These are phyloP conservation scores for Onychostruthus taczanowskii DNA, from an alignment of 2,113 vertebrate species.

Conservation along the genomic window DNA sequence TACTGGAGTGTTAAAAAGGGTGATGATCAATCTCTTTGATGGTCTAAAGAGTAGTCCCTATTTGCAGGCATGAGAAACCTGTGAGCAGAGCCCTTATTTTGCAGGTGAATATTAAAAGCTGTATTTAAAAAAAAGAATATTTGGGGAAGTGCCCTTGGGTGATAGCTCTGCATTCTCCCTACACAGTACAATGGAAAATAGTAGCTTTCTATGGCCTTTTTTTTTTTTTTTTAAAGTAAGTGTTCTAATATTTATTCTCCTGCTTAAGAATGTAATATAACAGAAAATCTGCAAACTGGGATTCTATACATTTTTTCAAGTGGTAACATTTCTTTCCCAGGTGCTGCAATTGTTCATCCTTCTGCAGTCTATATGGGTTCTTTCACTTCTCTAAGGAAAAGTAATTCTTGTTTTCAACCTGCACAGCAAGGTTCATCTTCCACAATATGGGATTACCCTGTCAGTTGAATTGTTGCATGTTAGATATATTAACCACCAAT, in stretches of 20 bases:
- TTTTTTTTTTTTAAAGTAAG: neutral
- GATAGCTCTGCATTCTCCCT: neutral
- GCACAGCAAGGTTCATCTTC: neutral
- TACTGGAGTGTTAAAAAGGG: neutral
- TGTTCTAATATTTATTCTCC: neutral
- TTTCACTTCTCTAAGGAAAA: neutral
- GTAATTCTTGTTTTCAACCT: neutral
- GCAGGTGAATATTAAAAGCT: neutral
- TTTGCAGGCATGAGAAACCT: neutral
- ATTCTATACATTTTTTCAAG: neutral
- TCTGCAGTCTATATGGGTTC: neutral
- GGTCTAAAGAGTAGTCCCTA: neutral
- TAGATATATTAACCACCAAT: neutral
- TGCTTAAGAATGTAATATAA: neutral
- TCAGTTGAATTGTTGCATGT: neutral
- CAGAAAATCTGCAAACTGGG: neutral
- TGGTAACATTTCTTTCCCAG: neutral
- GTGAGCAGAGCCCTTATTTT: neutral
- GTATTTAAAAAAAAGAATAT: neutral
- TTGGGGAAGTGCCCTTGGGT: neutral
- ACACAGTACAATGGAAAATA: neutral
- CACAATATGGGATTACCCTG: neutral
- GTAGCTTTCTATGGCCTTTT: neutral
- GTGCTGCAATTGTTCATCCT: neutral
- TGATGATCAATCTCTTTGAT: neutral